Evolutionary conservation across 2,797 vertebrate genomes (phyloP).

Genomic region (Neoniphon sammara): DNA sequence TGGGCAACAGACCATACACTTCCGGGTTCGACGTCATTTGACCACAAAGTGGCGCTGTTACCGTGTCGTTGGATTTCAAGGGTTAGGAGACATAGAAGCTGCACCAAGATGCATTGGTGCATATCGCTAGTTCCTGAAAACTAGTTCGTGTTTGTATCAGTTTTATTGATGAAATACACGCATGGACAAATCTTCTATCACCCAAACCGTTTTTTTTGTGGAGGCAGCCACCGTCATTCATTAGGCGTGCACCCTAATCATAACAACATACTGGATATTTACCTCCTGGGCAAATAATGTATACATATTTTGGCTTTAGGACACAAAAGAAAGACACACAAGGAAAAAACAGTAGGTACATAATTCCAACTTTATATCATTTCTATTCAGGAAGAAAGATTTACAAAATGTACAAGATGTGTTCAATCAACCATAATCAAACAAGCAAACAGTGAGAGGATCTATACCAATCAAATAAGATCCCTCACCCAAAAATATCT

Average conservation of each 20-base stretch:
- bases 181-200: no score
- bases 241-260: no score
- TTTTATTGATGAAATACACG: not conserved
- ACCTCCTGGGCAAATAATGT: not conserved
- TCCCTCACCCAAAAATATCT: conserved; percentile 71
- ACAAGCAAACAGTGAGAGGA: conserved; percentile 74
- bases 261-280: no score
- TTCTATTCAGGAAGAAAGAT: conserved; percentile 80
- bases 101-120: not conserved
- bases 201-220: no score
- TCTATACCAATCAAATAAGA: conserved; percentile 65
- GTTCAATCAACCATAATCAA: conserved; percentile 76
- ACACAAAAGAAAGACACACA: conserved; percentile 55
- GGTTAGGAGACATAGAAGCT: not conserved
- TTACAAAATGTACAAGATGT: conserved; percentile 86
- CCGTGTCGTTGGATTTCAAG: conserved; percentile 1
- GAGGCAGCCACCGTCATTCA: no score
- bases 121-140: no score
- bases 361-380: conserved; percentile 81
- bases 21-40: conserved; percentile 59
- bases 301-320: no score
- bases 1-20: conserved; percentile 31
- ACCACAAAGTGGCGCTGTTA: conserved; percentile 57
- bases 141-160: not conserved
- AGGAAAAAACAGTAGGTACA: conserved; percentile 55